Conservation (phyloP, 2,113 vertebrate species). For the Anoura caudifer region DNA sequence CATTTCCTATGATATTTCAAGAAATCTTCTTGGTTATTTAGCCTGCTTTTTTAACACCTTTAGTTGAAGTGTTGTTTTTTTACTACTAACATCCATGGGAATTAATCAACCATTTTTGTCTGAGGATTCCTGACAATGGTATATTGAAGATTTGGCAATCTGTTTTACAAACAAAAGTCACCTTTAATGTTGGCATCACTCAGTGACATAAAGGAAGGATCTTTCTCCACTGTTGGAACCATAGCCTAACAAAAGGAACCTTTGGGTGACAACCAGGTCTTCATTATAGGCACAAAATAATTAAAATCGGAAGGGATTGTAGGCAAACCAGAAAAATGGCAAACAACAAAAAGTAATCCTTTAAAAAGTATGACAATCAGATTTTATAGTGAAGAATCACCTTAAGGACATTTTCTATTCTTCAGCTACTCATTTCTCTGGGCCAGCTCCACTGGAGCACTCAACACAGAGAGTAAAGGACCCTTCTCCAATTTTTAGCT, state of each 20-base stretch:
- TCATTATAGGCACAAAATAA: background rate
- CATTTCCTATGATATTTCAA: background rate
- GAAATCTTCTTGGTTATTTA: background rate
- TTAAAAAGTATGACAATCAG: background rate
- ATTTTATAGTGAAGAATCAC: background rate
- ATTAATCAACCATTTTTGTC: background rate
- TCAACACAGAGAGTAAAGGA: background rate
- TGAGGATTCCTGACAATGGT: background rate
- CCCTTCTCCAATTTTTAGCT: background rate
- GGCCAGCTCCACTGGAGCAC: too few species aligned
- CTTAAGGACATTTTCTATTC: background rate
- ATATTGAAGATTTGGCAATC: background rate
- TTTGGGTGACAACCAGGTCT: background rate
- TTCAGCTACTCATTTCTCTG: background rate
- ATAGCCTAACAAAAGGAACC: conserved; percentile 26
- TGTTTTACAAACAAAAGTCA: conserved; percentile 28
- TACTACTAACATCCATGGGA: background rate
- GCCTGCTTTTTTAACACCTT: background rate
- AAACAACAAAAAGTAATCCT: background rate
- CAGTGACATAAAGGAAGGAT: background rate
- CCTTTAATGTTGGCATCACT: background rate
- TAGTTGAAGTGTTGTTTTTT: background rate
- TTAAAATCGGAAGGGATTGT: background rate
- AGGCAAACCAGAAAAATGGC: background rate
- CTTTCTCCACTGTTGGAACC: background rate